phyloP scores from a whole-genome alignment of 2,797 vertebrate species.

The Chelon labrosus region DNA sequence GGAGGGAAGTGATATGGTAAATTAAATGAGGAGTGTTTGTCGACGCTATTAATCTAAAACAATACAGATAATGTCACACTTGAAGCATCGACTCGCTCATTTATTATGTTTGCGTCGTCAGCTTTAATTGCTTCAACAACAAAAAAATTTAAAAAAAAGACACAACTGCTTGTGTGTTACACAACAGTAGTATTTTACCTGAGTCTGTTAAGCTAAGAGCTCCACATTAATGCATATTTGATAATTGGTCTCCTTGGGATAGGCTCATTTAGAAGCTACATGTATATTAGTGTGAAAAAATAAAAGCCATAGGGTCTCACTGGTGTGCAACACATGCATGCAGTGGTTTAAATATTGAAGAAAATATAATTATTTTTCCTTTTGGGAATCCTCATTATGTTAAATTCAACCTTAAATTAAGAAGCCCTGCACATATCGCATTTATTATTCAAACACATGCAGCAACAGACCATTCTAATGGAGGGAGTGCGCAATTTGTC shows the following conservation, averaged over 20 bases:
- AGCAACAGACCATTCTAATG: background rate
- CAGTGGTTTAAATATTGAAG: too few relatives aligned
- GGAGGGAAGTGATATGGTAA: conserved; percentile 61
- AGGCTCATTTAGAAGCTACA: conserved; percentile 12
- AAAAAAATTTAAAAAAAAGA: too few relatives aligned
- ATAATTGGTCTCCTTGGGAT: conserved; percentile 5
- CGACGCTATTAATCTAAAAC: conserved; percentile 51
- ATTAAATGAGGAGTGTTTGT: conserved; percentile 61
- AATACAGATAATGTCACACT: conserved; percentile 46
- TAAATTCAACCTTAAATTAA: too few relatives aligned
- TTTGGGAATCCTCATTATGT: too few relatives aligned
- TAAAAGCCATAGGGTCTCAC: too few relatives aligned
- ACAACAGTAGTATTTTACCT: too few relatives aligned
- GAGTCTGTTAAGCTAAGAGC: too few relatives aligned
- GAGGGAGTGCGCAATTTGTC: background rate
- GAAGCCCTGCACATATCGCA: background rate
- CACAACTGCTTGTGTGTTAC: too few relatives aligned
- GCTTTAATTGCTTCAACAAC: conserved; percentile 47
- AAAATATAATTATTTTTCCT: too few relatives aligned
- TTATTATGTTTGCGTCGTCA: conserved; percentile 45
- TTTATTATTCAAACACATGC: background rate
- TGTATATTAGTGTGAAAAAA: background rate
- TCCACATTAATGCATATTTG: background rate
- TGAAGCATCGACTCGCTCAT: conserved; percentile 21
- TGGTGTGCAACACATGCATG: too few relatives aligned